These are phyloP conservation scores for Trochalopteron elliotii DNA, from an alignment of 2,113 vertebrate genomes.

Conservation along the genomic window DNA sequence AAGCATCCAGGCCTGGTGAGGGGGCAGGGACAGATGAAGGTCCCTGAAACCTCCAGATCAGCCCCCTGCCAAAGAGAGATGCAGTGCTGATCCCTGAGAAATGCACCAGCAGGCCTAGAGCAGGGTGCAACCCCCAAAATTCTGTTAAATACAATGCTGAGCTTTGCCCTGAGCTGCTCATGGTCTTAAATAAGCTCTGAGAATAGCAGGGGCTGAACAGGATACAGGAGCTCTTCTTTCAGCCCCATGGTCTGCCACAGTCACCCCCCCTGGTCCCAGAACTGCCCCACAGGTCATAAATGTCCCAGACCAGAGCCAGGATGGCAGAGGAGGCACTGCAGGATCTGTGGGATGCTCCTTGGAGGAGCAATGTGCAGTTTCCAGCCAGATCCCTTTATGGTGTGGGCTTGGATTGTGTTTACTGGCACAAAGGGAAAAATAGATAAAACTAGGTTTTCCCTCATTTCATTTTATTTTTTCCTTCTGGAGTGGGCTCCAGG, in stretches of 20 bases:
- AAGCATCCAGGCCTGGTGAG: background rate
- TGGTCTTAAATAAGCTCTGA: background rate
- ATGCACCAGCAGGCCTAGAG: background rate
- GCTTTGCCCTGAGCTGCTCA: background rate
- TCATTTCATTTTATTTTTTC: background rate
- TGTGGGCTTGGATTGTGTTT: background rate
- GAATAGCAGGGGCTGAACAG: background rate
- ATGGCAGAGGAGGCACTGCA: background rate
- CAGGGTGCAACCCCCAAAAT: background rate
- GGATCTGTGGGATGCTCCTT: background rate
- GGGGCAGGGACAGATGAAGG: too few species aligned
- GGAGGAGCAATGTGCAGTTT: background rate
- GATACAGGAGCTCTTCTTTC: background rate
- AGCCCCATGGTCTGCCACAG: background rate
- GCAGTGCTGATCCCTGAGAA: background rate
- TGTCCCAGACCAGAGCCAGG: background rate
- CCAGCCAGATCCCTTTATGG: background rate
- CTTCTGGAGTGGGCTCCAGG: background rate
- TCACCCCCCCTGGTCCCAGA: background rate
- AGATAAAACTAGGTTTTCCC: background rate
- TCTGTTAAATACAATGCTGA: background rate
- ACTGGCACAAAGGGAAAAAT: background rate
- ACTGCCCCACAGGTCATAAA: rapidly evolving
- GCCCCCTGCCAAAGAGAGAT: background rate
- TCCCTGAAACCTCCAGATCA: background rate